These are phyloP conservation scores for Catharus minimus DNA, from an alignment of 2,113 vertebrate species.

Conservation along the genomic window DNA sequence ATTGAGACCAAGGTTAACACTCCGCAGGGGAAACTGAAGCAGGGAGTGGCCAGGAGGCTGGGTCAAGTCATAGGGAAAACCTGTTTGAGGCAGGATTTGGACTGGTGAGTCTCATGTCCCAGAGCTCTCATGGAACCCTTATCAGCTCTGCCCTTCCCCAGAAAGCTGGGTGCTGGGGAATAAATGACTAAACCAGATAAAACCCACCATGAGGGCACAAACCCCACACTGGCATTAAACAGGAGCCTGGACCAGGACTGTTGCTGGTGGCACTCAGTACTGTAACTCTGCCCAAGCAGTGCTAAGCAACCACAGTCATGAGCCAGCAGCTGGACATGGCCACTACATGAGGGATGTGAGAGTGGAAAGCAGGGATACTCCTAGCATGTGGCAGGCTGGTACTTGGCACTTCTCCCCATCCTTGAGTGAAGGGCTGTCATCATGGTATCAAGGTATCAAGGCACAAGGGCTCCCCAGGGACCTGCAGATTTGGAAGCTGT, in stretches of 20 bases:
- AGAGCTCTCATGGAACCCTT: neutral
- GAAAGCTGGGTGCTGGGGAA: neutral
- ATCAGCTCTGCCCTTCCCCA: neutral
- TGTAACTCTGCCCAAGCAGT: neutral
- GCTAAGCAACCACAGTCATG: neutral
- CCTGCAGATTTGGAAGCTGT: neutral
- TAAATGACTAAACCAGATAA: neutral
- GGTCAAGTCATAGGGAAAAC: neutral
- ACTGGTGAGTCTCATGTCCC: neutral
- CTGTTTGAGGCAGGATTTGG: neutral
- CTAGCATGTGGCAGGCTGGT: fast-evolving
- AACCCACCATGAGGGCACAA: neutral
- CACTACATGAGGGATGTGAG: neutral
- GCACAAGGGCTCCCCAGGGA: neutral
- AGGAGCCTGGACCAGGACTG: neutral
- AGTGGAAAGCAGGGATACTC: neutral
- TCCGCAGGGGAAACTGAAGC: neutral
- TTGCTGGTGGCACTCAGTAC: neutral
- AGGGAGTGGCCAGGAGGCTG: neutral
- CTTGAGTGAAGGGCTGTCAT: fast-evolving
- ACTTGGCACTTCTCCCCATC: neutral
- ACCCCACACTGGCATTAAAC: neutral
- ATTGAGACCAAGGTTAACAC: neutral
- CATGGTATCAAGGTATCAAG: neutral
- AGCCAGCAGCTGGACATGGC: neutral